A percentile compares a stretch with the other conserved stretches of the same genome.
phyloP scores from a whole-genome alignment of 2,113 vertebrate genomes.

The Beaufortia kweichowensis region DNA sequence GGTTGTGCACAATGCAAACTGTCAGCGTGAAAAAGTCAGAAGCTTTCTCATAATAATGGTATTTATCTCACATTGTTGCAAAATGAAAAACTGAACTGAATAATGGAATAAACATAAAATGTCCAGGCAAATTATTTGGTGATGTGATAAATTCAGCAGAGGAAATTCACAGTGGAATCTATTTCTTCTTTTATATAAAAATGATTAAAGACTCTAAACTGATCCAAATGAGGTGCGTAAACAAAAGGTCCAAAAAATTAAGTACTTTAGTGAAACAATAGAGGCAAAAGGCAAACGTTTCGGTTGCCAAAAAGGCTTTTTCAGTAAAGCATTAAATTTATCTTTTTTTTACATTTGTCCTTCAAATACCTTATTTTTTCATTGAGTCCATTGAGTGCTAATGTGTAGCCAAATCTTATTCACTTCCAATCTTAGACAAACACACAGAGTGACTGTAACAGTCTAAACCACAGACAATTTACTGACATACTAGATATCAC shows the following conservation, averaged over 20 bases:
- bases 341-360: too few species aligned
- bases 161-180: slow-evolving; percentile 10
- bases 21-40: not conserved
- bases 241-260: too few species aligned
- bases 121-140: slow-evolving; percentile 32
- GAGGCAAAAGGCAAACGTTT: too few species aligned
- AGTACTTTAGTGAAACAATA: too few species aligned
- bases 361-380: too few species aligned
- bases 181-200: not conserved
- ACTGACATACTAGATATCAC: too few species aligned
- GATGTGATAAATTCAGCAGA: not conserved
- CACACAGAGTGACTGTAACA: not conserved
- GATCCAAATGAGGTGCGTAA: too few species aligned
- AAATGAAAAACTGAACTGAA: slow-evolving; percentile 24
- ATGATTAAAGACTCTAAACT: not conserved
- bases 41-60: slow-evolving; percentile 29
- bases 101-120: slow-evolving; percentile 27
- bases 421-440: not conserved
- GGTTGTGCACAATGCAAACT: slow-evolving; percentile 23
- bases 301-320: too few species aligned
- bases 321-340: too few species aligned
- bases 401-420: not conserved
- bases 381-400: too few species aligned
- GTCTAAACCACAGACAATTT: too few species aligned
- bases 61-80: slow-evolving; percentile 11